These are phyloP conservation scores for Stenodera caucasica DNA, from an alignment of 2,888 invertebrate species.

Conservation along the genomic window DNA sequence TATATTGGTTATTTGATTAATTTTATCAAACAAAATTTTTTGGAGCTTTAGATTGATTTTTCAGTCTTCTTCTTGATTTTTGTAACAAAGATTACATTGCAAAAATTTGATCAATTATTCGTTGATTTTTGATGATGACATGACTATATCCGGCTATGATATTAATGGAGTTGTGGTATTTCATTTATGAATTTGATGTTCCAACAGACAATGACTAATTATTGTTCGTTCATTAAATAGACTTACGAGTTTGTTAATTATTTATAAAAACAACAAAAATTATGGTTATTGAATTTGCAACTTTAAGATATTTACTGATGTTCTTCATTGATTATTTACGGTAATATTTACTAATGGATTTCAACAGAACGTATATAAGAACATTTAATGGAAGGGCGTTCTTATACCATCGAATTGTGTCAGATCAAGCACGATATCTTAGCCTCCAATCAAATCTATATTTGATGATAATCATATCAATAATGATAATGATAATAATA, in stretches of 20 bases:
- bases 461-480: not conserved
- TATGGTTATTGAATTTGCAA: not conserved
- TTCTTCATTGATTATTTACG: slow-evolving; percentile 24
- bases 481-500: too few species aligned
- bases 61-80: too few species aligned
- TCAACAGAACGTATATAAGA: slow-evolving; percentile 31
- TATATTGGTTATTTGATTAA: too few species aligned
- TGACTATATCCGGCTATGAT: not conserved
- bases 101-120: not conserved
- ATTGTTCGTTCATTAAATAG: not conserved
- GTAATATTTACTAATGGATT: slow-evolving; percentile 36
- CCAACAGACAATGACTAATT: slow-evolving; percentile 17
- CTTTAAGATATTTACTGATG: not conserved
- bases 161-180: not conserved
- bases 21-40: too few species aligned
- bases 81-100: not conserved
- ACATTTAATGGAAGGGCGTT: slow-evolving; percentile 36
- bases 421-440: slow-evolving; percentile 37
- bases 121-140: not conserved
- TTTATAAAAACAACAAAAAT: not conserved
- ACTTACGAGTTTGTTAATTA: not conserved
- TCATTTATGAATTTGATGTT: slow-evolving; percentile 15
- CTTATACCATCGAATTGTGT: slow-evolving; percentile 33
- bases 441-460: slow-evolving; percentile 18
- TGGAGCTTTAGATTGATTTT: too few species aligned